Conservation (phyloP, 2,797 vertebrate genomes). For the Pseudochaenichthys georgianus region DNA sequence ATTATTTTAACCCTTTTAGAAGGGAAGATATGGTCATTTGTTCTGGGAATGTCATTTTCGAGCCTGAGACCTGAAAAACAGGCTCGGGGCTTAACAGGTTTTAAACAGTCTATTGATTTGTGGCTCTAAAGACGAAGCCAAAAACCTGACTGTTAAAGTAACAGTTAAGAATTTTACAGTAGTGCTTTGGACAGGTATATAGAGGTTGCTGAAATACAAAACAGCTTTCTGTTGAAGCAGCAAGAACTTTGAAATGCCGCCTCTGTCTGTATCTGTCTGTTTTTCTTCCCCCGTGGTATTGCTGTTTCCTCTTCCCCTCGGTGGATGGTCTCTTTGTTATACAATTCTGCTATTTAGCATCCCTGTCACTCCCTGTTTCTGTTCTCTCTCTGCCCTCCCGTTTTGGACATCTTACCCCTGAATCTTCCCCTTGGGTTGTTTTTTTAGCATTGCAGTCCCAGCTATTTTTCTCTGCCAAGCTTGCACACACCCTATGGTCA, state of each 20-base stretch:
- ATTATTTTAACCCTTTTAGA: too few species aligned
- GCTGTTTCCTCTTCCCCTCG: conserved; percentile 7
- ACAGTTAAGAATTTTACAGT: conserved; percentile 5
- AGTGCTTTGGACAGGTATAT: conserved; percentile 10
- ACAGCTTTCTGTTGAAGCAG: conserved; percentile 4
- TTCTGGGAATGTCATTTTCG: too few species aligned
- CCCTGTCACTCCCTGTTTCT: conserved; percentile 48
- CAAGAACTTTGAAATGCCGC: conserved; percentile 33
- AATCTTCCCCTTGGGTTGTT: conserved; percentile 46
- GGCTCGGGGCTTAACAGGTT: too few species aligned
- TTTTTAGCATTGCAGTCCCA: conserved; percentile 49
- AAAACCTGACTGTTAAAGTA: conserved; percentile 4
- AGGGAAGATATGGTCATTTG: too few species aligned
- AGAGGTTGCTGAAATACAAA: conserved; percentile 31
- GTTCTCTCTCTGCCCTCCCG: conserved; percentile 11
- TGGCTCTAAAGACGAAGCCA: conserved; percentile 8
- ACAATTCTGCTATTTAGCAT: conserved; percentile 49
- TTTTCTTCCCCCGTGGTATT: conserved; percentile 11
- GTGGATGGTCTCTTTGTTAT: conserved; percentile 28
- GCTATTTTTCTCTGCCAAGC: conserved; percentile 51
- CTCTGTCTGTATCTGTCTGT: conserved; percentile 40
- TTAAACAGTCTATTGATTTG: conserved; percentile 38
- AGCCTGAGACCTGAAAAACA: too few species aligned
- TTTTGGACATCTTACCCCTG: conserved; percentile 37
- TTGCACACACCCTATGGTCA: conserved; percentile 43